Evolutionary conservation across 2,888 invertebrate species (phyloP), one percentile per base, ranked within the genome.

Genomic region (Phragmatobia fuliginosa): DNA sequence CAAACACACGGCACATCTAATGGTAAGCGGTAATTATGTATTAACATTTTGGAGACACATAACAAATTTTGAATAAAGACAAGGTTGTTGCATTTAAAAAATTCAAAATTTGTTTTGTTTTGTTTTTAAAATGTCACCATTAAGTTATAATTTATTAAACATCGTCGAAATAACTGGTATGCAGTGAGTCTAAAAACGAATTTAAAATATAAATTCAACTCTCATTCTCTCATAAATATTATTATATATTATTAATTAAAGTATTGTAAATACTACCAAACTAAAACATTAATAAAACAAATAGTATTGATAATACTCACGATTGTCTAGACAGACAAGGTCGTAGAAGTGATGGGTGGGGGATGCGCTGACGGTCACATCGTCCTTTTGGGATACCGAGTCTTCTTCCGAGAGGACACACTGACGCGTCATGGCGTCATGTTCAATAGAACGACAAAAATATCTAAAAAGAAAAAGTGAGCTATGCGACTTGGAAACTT

Each of bases 351-450:
- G 97, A 91, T 98, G 98, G 16, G 97, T 97, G 5, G 97, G 97
- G 82, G 98, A 98, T 82, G 97, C 97, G 89, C 98, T 98, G 49
- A 97, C 97, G 63, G 98, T 97, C 81, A 98, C 97, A 87, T 98
- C 98, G 88, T 98, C 98, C 87, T 98, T 98, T 88, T 98, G 98
- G 0, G 98, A 98, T 58, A 98, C 97, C 0, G 98, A 98, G 88
- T 98, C 98, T 92, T 98, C 98, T 91, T 98, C 98, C 0, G 98
- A 98, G 59, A 98, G 95, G n/a, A 98, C 97, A 84, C 98, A 98
- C 83, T 97, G 97, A 68, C 97, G 96, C 5, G 97, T 97, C 95
- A 97, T 97, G 80, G 98, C 98, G 85, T 98, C 98, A 86, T 97
- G 98, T 88, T 98, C 98, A 61, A 98, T 97, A 3, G 98, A 98